These are phyloP conservation scores for Agrotis puta DNA, from an alignment of 2,888 invertebrate genomes.

Conservation along the genomic window DNA sequence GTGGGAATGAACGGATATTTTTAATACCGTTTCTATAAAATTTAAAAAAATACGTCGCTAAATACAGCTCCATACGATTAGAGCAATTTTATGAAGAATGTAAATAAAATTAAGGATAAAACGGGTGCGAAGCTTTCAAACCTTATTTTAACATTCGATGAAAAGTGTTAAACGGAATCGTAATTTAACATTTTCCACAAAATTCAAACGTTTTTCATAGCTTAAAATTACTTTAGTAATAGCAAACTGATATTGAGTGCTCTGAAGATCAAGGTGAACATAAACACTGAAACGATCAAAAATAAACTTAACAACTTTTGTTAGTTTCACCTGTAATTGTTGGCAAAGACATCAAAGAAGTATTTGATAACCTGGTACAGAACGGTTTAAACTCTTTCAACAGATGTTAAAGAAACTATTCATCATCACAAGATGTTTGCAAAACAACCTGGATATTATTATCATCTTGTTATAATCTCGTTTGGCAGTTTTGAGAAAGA, in stretches of 20 bases:
- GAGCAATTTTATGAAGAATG: too few relatives aligned
- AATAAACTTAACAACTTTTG: background rate
- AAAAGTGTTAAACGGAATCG: too few relatives aligned
- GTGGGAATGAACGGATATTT: too few relatives aligned
- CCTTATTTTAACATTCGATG: too few relatives aligned
- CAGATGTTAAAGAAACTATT: conserved; percentile 26
- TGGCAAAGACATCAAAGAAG: conserved; percentile 48
- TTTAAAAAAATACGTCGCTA: too few relatives aligned
- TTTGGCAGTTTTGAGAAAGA: conserved; percentile 37
- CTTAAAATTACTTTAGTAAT: background rate
- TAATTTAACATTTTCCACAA: background rate
- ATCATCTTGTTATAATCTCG: conserved; percentile 7
- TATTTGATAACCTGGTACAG: conserved; percentile 5
- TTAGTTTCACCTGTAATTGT: conserved; percentile 32
- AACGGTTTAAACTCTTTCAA: conserved; percentile 5
- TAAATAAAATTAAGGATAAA: too few relatives aligned
- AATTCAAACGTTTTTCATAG: background rate
- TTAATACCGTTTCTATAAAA: too few relatives aligned
- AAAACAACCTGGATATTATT: conserved; percentile 45
- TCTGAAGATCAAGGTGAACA: conserved; percentile 32
- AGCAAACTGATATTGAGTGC: background rate
- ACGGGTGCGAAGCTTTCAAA: too few relatives aligned
- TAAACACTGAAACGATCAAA: background rate
- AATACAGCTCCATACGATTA: too few relatives aligned
- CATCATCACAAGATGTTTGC: conserved; percentile 25